Conservation (phyloP, 2,797 vertebrate genomes). For the Anas bahamensis region DNA sequence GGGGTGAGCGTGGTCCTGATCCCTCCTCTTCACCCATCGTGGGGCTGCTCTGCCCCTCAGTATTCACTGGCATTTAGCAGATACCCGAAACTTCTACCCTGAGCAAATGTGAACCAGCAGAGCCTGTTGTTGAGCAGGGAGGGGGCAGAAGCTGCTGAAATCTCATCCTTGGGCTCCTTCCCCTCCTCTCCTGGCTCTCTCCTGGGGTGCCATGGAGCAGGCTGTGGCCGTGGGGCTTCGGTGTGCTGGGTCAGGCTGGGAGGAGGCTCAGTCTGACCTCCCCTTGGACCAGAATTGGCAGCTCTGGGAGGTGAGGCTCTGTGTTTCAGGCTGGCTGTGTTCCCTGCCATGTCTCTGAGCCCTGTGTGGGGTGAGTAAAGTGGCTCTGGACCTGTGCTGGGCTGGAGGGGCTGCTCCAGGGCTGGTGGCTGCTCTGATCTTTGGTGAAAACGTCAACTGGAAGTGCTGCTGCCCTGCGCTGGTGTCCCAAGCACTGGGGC, state of each 20-base stretch:
- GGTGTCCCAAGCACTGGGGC: background rate
- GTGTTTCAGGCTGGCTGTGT: background rate
- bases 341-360: background rate
- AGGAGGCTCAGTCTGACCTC: background rate
- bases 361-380: background rate
- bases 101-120: background rate
- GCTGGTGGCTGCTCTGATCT: background rate
- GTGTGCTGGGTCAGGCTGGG: background rate
- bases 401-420: background rate
- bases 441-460: background rate
- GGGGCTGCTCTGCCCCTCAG: background rate
- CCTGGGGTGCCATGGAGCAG: background rate
- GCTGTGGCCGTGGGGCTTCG: rapidly evolving
- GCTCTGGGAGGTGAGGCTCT: background rate
- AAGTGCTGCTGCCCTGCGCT: background rate
- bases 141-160: background rate
- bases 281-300: background rate
- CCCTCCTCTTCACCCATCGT: rapidly evolving
- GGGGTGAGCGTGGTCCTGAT: background rate
- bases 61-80: conserved; percentile 12
- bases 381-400: background rate
- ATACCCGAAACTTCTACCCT: background rate
- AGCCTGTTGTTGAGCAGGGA: background rate
- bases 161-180: background rate
- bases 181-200: background rate